These are phyloP conservation scores for Xyrichtys novacula DNA, from an alignment of 2,797 vertebrate species.

Conservation along the genomic window DNA sequence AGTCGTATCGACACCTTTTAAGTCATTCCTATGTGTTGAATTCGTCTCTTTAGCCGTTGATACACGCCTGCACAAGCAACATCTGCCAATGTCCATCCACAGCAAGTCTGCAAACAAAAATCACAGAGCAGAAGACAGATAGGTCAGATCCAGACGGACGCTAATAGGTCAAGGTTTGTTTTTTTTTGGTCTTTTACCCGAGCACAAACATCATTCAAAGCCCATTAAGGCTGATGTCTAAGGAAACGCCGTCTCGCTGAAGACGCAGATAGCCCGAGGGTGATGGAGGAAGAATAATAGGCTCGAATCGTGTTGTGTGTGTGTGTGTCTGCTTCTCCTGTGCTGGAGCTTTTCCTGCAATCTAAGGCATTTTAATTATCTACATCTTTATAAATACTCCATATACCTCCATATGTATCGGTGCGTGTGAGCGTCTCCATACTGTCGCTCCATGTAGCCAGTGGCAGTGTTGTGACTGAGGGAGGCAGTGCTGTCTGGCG, in stretches of 20 bases:
- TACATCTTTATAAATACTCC: constrained; percentile 55
- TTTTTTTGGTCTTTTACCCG: constrained; percentile 41
- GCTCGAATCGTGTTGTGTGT: constrained; percentile 35
- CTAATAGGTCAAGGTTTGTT: constrained; percentile 80
- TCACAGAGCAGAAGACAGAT: constrained; percentile 20
- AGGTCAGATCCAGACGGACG: constrained; percentile 68
- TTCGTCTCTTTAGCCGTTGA: too few species aligned
- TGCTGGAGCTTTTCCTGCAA: constrained; percentile 25
- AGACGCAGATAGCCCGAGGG: constrained; percentile 71
- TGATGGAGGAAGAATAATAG: constrained; percentile 52
- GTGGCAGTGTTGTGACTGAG: constrained; percentile 64
- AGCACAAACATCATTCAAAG: constrained; percentile 61
- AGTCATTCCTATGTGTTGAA: too few species aligned
- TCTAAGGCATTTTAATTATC: constrained; percentile 41
- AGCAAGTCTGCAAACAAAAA: background rate
- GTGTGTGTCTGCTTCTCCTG: constrained; percentile 8
- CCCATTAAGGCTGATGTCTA: constrained; percentile 69
- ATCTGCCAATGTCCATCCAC: background rate
- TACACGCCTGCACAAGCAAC: too few species aligned
- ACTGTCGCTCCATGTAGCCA: constrained; percentile 28
- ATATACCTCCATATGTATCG: constrained; percentile 13
- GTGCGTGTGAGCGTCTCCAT: constrained; percentile 9
- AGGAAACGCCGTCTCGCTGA: constrained; percentile 65
- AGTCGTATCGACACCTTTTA: too few species aligned
- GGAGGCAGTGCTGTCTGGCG: constrained; percentile 12